These are phyloP conservation scores for Heterotilapia buettikoferi DNA, from an alignment of 2,113 vertebrate genomes.

Conservation along the genomic window DNA sequence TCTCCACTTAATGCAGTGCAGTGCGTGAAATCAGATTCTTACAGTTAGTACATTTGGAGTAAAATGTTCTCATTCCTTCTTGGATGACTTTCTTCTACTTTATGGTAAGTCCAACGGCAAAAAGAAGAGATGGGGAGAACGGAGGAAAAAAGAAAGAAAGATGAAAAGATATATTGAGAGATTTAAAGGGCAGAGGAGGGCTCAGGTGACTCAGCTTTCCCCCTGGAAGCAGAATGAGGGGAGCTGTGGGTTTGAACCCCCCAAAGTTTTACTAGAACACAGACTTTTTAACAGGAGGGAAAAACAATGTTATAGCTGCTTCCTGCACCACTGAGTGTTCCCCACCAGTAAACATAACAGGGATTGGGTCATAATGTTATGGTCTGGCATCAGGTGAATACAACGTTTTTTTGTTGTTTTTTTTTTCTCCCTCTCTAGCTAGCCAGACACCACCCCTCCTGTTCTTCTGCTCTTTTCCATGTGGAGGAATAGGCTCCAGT, in stretches of 20 bases:
- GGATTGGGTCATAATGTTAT: slow-evolving; percentile 55
- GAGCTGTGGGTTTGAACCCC: slow-evolving; percentile 63
- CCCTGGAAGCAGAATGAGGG: slow-evolving; percentile 61
- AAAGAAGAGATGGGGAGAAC: background rate
- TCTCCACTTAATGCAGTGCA: background rate
- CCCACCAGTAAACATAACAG: slow-evolving; percentile 65
- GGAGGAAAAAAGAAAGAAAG: background rate
- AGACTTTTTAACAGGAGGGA: slow-evolving; percentile 70
- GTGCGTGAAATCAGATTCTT: background rate
- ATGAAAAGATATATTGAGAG: slow-evolving; percentile 29
- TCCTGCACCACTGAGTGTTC: slow-evolving; percentile 67
- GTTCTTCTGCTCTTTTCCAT: slow-evolving; percentile 46
- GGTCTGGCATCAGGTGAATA: slow-evolving; percentile 66
- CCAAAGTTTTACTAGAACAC: slow-evolving; percentile 74
- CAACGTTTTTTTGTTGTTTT: background rate
- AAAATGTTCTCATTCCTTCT: background rate
- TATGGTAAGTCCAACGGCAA: background rate
- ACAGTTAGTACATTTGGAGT: background rate
- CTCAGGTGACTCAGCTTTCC: slow-evolving; percentile 77
- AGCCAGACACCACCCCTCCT: background rate
- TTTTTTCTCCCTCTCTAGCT: background rate
- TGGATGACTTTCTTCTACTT: background rate
- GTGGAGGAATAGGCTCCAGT: slow-evolving; percentile 34
- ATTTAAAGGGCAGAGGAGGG: slow-evolving; percentile 35
- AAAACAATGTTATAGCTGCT: slow-evolving; percentile 71